Evolutionary conservation across 2,888 invertebrate species (phyloP), one percentile per base, ranked within the genome.

Genomic region (Halocaridina rubra): DNA sequence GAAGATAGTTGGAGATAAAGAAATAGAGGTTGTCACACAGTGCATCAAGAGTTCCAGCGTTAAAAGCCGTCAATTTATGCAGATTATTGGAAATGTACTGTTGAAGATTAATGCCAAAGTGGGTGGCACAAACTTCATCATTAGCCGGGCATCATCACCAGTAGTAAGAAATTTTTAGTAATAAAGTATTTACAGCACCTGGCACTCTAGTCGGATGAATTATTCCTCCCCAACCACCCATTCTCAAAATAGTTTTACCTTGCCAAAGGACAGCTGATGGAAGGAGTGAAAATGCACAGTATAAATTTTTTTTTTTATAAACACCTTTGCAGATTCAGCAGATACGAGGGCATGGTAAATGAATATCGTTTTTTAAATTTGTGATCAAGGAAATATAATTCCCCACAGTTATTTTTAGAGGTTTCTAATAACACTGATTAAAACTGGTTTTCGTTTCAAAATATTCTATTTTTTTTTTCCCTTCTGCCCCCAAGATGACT

Each of bases 71-170:
- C 88, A 93, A 88, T n/a, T n/a, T n/a, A 89, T 90, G 0, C 92
- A 94, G 80, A 95, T 96, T 0, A 92, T 94, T 0, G 91, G 91
- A 0, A 96, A 96, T 90, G 94, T 96, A 86, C 90, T 96, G 19
- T 91, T 96, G 0, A 97, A 93, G 95, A 92, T 92, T 69, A 91
- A 91, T 89, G 89, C 96, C 0, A 98, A 98, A 91, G 90, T 97
- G 81, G 96, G 96, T 91, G 96, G 97, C 0, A 91, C 93, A 0
- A 97, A 97, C 91, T 96, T 96, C 90, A 91, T 79, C 90, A 32
- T 84, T n/a, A 79, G 74, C 7, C 22, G 13, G 8, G 16, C 2
- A 2, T 81, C 81, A 10, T 39, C 30, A 27, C 81, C 75, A 29
- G 5, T 81, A 64, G 74, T 81, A 75, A 81, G 81, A 32, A 32